Percentiles rank a stretch among this genome's conserved stretches.
Evolutionary conservation across 2,888 invertebrate species (phyloP).

Genomic region (Oligia strigilis): DNA sequence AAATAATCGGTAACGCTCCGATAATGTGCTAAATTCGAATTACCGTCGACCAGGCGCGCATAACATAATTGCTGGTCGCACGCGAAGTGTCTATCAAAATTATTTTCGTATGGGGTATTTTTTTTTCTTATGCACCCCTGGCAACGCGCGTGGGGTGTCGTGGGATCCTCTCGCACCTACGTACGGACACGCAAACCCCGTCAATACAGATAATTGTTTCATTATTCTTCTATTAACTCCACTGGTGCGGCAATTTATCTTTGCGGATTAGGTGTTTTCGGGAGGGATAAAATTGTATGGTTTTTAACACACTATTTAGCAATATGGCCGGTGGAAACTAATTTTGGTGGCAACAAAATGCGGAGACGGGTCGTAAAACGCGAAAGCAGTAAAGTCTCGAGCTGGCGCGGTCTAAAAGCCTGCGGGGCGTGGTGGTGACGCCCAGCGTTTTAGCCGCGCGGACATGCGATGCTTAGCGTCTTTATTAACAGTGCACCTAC

Average conservation of each 20-base stretch:
- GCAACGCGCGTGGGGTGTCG: conserved; percentile 73
- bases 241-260: conserved; percentile 83
- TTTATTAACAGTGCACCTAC: conserved; percentile 83
- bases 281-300: conserved; percentile 65
- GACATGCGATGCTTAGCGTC: conserved; percentile 80
- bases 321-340: conserved; percentile 67
- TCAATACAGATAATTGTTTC: conserved; percentile 88
- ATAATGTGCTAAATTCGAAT: conserved; percentile 89
- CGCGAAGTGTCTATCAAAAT: conserved; percentile 90
- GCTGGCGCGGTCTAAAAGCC: conserved; percentile 78
- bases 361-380: conserved; percentile 80
- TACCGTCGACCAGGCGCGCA: conserved; percentile 74
- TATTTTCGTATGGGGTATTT: conserved; percentile 85
- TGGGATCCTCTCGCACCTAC: conserved; percentile 76
- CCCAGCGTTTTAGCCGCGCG: conserved; percentile 85
- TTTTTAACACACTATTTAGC: conserved; percentile 69
- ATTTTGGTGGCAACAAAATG: conserved; percentile 82
- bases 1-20: conserved; percentile 85
- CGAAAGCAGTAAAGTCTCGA: conserved; percentile 79
- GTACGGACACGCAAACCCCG: conserved; percentile 84
- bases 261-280: conserved; percentile 62
- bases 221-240: conserved; percentile 90
- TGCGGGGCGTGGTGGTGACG: conserved; percentile 84
- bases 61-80: conserved; percentile 86
- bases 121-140: conserved; percentile 84